Evolutionary conservation across 2,113 vertebrate species (phyloP), one percentile per base, ranked within the genome.

Genomic region (Bos javanicus): DNA sequence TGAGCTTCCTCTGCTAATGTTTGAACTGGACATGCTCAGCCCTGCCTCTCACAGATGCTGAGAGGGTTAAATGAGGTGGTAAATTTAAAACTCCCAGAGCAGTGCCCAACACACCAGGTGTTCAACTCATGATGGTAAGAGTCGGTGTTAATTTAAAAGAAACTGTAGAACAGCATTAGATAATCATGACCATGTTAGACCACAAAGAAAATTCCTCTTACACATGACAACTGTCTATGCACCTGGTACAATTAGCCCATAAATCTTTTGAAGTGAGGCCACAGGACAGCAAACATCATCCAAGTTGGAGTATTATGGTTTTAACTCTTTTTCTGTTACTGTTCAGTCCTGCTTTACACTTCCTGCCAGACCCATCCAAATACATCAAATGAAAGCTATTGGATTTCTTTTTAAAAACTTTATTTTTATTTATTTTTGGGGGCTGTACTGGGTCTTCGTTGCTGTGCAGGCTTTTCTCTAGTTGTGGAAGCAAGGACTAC

Each of bases 241-340:
- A 62, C 39, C 84, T 90, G 74, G 52, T 23, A 91, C 83, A 59
- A 90, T 76, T 85, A 96, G 62, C 54, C 52, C 90, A 30, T 59
- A 92, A 64, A 92, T 96, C 92, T 87, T 95, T 50, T n/a, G 14
- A 94, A 96, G 64, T 56, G 62, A 90, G 74, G 26, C 80, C 21
- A n/a, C 11, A 60, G 57, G 25, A 62, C 17, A 52, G n/a, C 52
- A 87, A 60, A 78, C 43, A 54, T 26, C 46, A 54, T 26, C 56
- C 43, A 4, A 28, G 36, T 7, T 54, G 59, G 74, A 23, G 60
- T 64, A 16, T 9, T 43, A 46, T 48, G n/a, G 43, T 14, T 84
- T 78, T 83, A 74, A 88, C 76, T 62, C 50, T 60, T 39, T 56
- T 43, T 26, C 82, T 52, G 4, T 60, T 59, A 25, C 85, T 43